Evolutionary conservation across 92 coral and sea anemone genomes (phyloP).

Genomic region (Hydrozoanthus gracilis): DNA sequence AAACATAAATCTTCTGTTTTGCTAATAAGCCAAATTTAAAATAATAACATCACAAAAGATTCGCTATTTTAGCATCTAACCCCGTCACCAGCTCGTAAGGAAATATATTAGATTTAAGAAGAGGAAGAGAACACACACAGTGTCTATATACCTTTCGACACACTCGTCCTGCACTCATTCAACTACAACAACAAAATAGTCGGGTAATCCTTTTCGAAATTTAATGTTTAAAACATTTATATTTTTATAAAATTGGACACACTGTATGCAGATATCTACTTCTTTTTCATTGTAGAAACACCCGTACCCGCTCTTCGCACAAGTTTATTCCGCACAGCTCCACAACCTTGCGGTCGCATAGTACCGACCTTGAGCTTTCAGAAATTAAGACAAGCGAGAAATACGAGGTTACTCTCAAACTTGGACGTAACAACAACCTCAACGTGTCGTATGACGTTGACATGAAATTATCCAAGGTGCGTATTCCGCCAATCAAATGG

Average conservation of each 20-base stretch:
- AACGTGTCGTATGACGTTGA: conserved; percentile 56
- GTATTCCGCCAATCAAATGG: conserved; percentile 81
- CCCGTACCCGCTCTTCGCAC: conserved; percentile 40
- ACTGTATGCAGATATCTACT: no score
- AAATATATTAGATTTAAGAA: conserved; percentile 12
- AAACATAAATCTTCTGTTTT: neutral
- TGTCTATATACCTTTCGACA: neutral
- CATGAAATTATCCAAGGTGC: conserved; percentile 58
- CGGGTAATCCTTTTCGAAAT: no score
- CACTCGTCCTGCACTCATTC: neutral
- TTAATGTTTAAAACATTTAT: no score
- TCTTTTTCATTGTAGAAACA: neutral
- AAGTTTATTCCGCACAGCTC: neutral
- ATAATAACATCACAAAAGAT: neutral
- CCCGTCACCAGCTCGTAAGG: conserved; percentile 11
- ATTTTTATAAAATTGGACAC: no score
- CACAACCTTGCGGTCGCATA: neutral
- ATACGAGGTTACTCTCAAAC: conserved; percentile 63
- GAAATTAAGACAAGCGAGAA: conserved; percentile 15
- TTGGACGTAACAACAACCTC: conserved; percentile 58
- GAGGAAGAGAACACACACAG: conserved; percentile 15
- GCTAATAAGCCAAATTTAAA: neutral
- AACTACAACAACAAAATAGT: no score
- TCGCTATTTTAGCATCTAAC: neutral
- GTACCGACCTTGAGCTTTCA: neutral